These are phyloP conservation scores for Protobothrops flavoviridis DNA, from an alignment of 2,113 vertebrate species.

Conservation along the genomic window DNA sequence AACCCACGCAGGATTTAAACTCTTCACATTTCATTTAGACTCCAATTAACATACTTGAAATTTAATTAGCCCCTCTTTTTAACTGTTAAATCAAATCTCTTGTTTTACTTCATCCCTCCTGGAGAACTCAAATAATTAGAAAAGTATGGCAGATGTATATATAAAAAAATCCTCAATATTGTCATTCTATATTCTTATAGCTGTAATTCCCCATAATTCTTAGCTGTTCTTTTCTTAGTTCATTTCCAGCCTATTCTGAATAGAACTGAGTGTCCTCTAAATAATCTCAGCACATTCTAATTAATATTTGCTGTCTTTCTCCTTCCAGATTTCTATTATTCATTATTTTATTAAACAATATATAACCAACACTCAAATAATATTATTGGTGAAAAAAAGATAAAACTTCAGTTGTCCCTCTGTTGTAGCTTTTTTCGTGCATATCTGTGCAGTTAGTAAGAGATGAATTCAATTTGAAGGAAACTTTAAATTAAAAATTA, in stretches of 20 bases:
- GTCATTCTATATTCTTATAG: background rate
- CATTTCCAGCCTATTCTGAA: background rate
- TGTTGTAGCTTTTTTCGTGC: background rate
- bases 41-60: background rate
- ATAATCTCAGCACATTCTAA: background rate
- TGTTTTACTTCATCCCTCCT: background rate
- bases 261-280: background rate
- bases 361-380: background rate
- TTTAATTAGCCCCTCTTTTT: background rate
- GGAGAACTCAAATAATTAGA: background rate
- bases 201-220: background rate
- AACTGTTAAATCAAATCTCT: background rate
- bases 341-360: background rate
- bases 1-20: background rate
- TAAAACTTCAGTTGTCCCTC: background rate
- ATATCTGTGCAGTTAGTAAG: background rate
- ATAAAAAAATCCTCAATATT: background rate
- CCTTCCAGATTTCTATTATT: background rate
- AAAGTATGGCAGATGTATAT: background rate
- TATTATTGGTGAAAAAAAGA: background rate
- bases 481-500: background rate
- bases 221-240: background rate
- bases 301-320: background rate
- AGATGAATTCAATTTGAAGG: background rate
- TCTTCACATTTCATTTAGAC: background rate